Evolutionary conservation across 2,888 invertebrate genomes (phyloP).

Genomic region (Lasioglossum figueresi): DNA sequence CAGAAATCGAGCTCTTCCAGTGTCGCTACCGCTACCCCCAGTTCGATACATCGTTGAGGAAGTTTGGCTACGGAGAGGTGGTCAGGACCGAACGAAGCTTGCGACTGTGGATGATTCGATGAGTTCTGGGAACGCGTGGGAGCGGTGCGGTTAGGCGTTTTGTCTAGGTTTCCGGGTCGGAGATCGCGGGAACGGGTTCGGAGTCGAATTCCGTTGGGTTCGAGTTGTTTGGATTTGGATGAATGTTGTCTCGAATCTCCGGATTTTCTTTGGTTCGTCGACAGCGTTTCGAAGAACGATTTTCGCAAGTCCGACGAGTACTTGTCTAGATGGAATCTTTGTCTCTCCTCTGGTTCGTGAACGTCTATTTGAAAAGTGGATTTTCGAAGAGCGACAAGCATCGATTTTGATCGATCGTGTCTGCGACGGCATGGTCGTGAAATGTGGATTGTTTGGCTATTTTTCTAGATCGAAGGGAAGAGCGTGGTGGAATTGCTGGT

Average conservation of each 20-base stretch:
- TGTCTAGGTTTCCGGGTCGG: not conserved
- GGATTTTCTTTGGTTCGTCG: not conserved
- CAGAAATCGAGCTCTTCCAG: conserved; percentile 69
- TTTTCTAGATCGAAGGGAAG: not conserved
- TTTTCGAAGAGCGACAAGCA: not conserved
- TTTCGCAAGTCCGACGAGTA: not conserved
- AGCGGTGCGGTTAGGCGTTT: not conserved
- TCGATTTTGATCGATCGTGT: not conserved
- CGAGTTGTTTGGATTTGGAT: not conserved
- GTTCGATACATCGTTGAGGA: conserved; percentile 71
- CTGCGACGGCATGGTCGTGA: not conserved
- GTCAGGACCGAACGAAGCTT: not conserved
- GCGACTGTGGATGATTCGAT: not conserved
- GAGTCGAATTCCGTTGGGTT: not conserved
- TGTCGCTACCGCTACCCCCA: conserved; percentile 45
- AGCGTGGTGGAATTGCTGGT: not conserved
- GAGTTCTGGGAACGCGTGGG: conserved; percentile 26
- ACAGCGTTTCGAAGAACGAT: not conserved
- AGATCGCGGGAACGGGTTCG: not conserved
- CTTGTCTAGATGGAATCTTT: not conserved
- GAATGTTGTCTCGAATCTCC: not conserved
- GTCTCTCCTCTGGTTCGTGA: not conserved
- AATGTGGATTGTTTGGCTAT: not conserved
- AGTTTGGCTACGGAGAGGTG: not conserved
- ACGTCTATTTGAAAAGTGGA: not conserved